Conservation (phyloP, 23 tunicate genomes). For the Trididemnum miniatum region DNA sequence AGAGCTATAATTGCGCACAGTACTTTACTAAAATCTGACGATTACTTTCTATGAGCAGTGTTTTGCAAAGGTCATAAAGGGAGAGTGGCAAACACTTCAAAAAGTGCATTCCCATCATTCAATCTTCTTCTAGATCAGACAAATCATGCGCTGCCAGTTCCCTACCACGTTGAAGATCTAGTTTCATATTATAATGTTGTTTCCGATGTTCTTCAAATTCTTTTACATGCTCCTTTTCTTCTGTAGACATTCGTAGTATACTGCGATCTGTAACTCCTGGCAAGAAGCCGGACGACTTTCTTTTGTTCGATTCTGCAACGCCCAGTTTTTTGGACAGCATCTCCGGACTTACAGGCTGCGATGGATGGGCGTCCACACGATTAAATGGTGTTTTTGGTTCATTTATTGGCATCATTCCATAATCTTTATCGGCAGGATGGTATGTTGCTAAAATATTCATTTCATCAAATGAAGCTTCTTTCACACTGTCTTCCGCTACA, state of each 20-base stretch:
- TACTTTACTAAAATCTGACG: too few relatives aligned
- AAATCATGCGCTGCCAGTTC: conserved; percentile 69
- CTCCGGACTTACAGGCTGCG: not conserved
- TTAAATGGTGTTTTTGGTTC: conserved; percentile 98
- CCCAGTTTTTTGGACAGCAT: not conserved
- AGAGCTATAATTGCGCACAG: too few relatives aligned
- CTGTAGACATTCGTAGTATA: conserved; percentile 29
- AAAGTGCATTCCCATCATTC: too few relatives aligned
- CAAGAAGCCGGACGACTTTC: not conserved
- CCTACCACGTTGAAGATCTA: conserved; percentile 63
- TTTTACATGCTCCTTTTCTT: conserved; percentile 43
- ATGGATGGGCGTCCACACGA: not conserved
- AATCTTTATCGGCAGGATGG: conserved; percentile 93
- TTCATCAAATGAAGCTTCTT: conserved; percentile 78
- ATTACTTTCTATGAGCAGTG: too few relatives aligned
- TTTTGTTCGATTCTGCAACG: not conserved
- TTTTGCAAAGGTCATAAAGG: too few relatives aligned
- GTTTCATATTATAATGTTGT: conserved; percentile 89
- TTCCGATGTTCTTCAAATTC: conserved; percentile 51
- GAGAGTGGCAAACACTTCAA: too few relatives aligned
- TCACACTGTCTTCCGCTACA: not conserved
- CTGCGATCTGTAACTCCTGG: too few relatives aligned
- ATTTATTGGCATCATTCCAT: conserved; percentile 95
- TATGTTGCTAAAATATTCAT: conserved; percentile 84
- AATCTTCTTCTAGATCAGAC: not conserved